Evolutionary conservation across 1,140 invertebrate species (phyloP).

Genomic region (Habropoda laboriosa): DNA sequence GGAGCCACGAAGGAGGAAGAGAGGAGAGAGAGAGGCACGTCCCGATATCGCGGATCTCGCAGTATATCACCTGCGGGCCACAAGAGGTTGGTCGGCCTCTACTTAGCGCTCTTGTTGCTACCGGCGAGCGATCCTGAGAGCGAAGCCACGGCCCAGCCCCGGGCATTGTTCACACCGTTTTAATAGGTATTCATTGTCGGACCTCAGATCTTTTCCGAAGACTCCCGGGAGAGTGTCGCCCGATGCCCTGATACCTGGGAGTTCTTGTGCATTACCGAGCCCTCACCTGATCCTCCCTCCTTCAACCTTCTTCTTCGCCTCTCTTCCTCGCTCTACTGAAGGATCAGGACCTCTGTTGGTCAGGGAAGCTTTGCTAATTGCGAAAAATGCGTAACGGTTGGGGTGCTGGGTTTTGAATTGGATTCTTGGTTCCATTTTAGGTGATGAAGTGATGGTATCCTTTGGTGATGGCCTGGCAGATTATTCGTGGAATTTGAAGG

Average conservation of each 20-base stretch:
- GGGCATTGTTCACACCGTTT: constrained; percentile 79
- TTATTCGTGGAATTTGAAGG: too few species aligned
- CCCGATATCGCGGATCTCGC: constrained; percentile 77
- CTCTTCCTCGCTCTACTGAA: too few species aligned
- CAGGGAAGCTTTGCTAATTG: constrained; percentile 21
- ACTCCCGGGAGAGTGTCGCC: constrained; percentile 62
- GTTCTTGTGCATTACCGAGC: constrained; percentile 41
- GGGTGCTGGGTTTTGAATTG: too few species aligned
- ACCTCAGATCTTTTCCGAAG: constrained; percentile 66
- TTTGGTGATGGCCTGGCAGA: too few species aligned
- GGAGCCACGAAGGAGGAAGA: too few species aligned
- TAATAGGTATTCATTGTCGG: constrained; percentile 79
- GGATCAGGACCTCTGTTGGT: too few species aligned
- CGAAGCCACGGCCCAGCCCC: constrained; percentile 41
- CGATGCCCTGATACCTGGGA: constrained; percentile 66
- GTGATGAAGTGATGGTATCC: too few species aligned
- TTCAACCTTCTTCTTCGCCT: too few species aligned
- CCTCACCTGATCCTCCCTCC: neutral
- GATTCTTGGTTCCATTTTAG: too few species aligned
- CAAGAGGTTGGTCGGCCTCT: constrained; percentile 58
- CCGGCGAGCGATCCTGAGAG: constrained; percentile 55
- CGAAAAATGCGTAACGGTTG: constrained; percentile 40
- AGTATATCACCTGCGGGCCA: constrained; percentile 75
- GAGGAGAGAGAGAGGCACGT: constrained; percentile 44
- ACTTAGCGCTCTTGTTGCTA: constrained; percentile 67